Evolutionary conservation across 1,140 invertebrate genomes (phyloP).

Genomic region (Trigoniulus corallinus): DNA sequence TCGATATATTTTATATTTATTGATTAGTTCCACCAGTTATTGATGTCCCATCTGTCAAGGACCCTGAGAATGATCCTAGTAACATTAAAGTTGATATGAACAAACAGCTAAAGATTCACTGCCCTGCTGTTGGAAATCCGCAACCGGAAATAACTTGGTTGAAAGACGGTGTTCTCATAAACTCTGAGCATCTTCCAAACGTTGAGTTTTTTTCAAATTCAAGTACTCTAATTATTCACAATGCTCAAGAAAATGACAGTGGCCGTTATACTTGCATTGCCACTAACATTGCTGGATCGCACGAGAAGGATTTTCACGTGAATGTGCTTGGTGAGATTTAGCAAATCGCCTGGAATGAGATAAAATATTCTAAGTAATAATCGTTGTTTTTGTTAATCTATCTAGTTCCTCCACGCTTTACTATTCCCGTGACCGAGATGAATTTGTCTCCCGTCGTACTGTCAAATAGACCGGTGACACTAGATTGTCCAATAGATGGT

Average conservation of each 20-base stretch:
- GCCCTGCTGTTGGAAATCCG: constrained; percentile 25
- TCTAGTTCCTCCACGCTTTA: not conserved
- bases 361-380: not conserved
- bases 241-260: constrained; percentile 6
- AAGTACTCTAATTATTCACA: constrained; percentile 3
- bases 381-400: not conserved
- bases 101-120: constrained; percentile 16
- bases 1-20: too few species aligned
- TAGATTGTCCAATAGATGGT: constrained; percentile 22
- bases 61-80: not conserved
- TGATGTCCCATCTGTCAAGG: not conserved
- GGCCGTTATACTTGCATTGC: constrained; percentile 26
- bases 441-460: not conserved
- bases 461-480: not conserved
- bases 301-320: constrained; percentile 16
- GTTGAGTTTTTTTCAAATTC: too few species aligned
- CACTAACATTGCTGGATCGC: constrained; percentile 8
- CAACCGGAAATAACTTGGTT: constrained; percentile 27
- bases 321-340: constrained; percentile 18
- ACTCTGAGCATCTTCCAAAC: not conserved
- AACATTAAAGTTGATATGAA: not conserved
- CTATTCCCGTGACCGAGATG: not conserved
- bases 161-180: constrained; percentile 21
- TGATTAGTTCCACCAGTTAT: not conserved
- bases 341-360: constrained; percentile 22